A percentile compares a stretch with the other conserved stretches of the same genome.
These are phyloP conservation scores for Dioctria rufipes DNA, from an alignment of 2,888 invertebrate species.

Conservation along the genomic window DNA sequence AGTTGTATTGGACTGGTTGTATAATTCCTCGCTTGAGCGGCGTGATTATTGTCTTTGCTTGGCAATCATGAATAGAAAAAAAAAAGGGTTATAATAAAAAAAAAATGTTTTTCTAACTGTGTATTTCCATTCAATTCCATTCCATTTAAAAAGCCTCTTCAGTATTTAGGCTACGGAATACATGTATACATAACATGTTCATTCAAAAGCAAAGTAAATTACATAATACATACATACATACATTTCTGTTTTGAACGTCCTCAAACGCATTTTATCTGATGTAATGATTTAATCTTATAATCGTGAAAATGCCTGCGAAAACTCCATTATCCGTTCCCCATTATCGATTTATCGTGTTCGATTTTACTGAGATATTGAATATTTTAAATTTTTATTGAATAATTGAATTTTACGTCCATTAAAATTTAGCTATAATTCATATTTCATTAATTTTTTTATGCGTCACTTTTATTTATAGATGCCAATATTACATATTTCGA, in stretches of 20 bases:
- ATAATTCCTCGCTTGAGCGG: too few species aligned
- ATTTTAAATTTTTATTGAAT: conserved; percentile 36
- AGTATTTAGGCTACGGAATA: too few species aligned
- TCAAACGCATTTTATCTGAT: conserved; percentile 33
- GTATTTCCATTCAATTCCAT: too few species aligned
- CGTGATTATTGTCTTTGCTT: too few species aligned
- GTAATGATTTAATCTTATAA: conserved; percentile 45
- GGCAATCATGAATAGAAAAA: too few species aligned
- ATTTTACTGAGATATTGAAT: conserved; percentile 34
- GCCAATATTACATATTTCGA: conserved; percentile 86
- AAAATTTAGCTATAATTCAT: not conserved
- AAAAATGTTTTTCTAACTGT: too few species aligned
- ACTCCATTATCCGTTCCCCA: conserved; percentile 8
- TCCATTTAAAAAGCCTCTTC: too few species aligned
- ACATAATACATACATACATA: not conserved
- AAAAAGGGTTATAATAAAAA: too few species aligned
- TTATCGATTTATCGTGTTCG: conserved; percentile 33
- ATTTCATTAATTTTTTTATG: not conserved
- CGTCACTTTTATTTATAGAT: conserved; percentile 76
- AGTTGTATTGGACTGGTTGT: too few species aligned
- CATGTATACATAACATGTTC: too few species aligned
- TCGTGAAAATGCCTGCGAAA: conserved; percentile 8
- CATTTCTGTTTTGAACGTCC: not conserved
- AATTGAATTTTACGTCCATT: conserved; percentile 4
- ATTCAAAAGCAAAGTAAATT: not conserved